Evolutionary conservation across 2,888 invertebrate genomes (phyloP).

Genomic region (Eilema sororculum): DNA sequence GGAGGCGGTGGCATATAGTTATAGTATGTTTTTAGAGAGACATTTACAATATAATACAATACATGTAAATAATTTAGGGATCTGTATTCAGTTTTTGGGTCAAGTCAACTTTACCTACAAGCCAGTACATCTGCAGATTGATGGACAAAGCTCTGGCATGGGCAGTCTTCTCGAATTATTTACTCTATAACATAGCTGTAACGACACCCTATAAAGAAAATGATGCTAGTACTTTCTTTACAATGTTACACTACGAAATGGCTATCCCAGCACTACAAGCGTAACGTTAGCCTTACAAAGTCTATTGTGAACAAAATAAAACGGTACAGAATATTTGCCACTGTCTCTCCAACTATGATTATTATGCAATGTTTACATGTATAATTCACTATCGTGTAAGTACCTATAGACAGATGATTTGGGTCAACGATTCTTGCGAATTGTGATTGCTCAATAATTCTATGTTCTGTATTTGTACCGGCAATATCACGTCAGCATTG

Average conservation of each 20-base stretch:
- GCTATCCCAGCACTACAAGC: neutral
- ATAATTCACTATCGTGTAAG: constrained; percentile 26
- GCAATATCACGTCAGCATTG: constrained; percentile 34
- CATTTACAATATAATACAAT: neutral
- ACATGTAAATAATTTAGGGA: neutral
- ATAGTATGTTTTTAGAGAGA: neutral
- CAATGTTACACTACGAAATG: neutral
- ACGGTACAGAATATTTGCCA: neutral
- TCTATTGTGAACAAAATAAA: neutral
- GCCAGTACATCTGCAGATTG: neutral
- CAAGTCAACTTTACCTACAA: neutral
- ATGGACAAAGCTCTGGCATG: neutral
- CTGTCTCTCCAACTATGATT: constrained; percentile 3
- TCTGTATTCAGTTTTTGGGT: no score
- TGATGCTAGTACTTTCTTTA: neutral
- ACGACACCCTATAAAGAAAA: neutral
- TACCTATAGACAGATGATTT: constrained; percentile 58
- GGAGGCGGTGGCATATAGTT: neutral
- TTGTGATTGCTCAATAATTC: constrained; percentile 55
- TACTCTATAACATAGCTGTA: neutral
- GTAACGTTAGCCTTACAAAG: neutral
- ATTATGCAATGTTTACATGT: constrained; percentile 23
- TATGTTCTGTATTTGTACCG: constrained; percentile 35
- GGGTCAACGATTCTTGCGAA: constrained; percentile 59
- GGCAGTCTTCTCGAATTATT: neutral